Evolutionary conservation across 2,797 vertebrate genomes (phyloP).

Genomic region (Myoxocephalus aenaeus): DNA sequence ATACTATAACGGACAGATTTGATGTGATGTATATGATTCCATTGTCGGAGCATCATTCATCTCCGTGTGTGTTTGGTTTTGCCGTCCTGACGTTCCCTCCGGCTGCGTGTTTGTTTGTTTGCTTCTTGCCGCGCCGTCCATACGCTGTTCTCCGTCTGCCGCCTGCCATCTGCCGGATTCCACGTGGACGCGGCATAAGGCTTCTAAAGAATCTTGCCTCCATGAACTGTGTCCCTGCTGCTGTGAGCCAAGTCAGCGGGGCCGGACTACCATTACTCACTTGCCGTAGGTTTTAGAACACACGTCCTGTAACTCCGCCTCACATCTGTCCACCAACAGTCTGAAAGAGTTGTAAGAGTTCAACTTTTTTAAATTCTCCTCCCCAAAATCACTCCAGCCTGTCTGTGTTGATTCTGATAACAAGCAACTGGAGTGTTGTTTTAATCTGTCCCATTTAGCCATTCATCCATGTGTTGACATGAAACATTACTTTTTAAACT

Average conservation of each 20-base stretch:
- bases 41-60: neutral
- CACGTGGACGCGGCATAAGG: neutral
- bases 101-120: neutral
- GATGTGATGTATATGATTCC: neutral
- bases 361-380: neutral
- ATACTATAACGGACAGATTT: neutral
- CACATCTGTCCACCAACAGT: neutral
- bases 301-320: neutral
- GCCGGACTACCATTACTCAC: neutral
- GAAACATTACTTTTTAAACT: conserved; percentile 38
- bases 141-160: neutral
- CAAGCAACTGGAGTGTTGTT: conserved; percentile 4
- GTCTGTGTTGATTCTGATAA: conserved; percentile 10
- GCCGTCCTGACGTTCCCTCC: neutral
- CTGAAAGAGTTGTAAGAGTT: conserved; percentile 6
- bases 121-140: neutral
- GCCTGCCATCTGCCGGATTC: neutral
- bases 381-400: neutral
- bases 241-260: neutral
- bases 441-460: conserved; percentile 34
- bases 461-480: conserved; percentile 52
- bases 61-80: neutral
- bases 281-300: neutral
- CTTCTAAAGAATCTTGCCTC: neutral
- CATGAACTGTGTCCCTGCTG: neutral